Base-by-base conservation (phyloP, 2,797 vertebrate species). In the Helostoma temminkii region DNA sequence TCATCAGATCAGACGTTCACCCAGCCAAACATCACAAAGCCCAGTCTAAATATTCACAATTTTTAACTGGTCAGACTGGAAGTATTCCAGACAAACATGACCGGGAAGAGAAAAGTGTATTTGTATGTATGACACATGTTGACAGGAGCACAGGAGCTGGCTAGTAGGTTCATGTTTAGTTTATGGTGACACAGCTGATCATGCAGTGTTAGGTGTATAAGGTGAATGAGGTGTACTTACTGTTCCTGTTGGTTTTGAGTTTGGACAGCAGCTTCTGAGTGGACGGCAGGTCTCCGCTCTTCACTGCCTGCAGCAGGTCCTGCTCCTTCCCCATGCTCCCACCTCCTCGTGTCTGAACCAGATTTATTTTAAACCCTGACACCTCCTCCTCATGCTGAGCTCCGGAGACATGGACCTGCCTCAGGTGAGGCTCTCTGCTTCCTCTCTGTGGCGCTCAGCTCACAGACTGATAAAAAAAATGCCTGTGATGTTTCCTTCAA, bases 281-380 rank as follows among this genome's bases (percentile, higher is more conserved):
- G 63, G 91, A 90, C 46, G 37, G 25, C 74, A 94, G 78, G 84
- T 94, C 94, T 68, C 93, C 92, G 3, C 69, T 92, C 89, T 94
- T 94, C 74, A 93, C 93, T 0, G 94, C 94, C 88, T 93, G 93
- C 66, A 94, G 88, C 39, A 94, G 93, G 71, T 94, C 93, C 88
- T 94, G 93, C 89, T 94, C 94, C 84, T 93, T 94, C 76, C 94
- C 94, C 94, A 94, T 94, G 45, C 65, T 84, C 71, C 68, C 14
- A n/a, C 56, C 66, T 69, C 67, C 3, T 30, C 9, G 5, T 1
- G 22, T 36, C 21, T 24, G 5, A 71, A 66, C 52, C 63, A 22
- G 72, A 59, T 65, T 47, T 25, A 21, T 37, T 56, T 47, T 16
- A 63, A 66, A 25, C 45, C 28, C 71, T 22, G 15, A 58, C 18